Evolutionary conservation across 2,888 invertebrate genomes (phyloP).

Genomic region (Torymus aiolomorphi): DNA sequence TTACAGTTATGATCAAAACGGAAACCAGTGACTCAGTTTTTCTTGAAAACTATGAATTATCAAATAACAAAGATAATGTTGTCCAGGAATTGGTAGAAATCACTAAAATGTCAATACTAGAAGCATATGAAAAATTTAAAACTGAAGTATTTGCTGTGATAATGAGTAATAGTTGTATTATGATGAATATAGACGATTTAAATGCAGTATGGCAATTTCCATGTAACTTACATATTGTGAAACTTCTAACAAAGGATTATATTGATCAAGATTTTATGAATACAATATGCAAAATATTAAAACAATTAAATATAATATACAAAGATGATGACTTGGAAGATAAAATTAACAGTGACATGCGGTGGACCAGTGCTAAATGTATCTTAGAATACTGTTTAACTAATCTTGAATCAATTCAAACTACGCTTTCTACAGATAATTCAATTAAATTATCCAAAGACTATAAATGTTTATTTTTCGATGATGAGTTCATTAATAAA

Average conservation of each 20-base stretch:
- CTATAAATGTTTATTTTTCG: slow-evolving; percentile 48
- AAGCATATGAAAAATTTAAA: slow-evolving; percentile 53
- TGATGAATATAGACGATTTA: slow-evolving; percentile 34
- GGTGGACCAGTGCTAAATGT: slow-evolving; percentile 47
- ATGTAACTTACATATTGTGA: slow-evolving; percentile 48
- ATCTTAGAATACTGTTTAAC: slow-evolving; percentile 51
- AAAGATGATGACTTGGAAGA: slow-evolving; percentile 49
- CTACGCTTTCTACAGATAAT: slow-evolving; percentile 47
- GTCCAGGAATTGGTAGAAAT: slow-evolving; percentile 51
- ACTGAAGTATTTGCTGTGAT: slow-evolving; percentile 53
- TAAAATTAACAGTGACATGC: slow-evolving; percentile 48
- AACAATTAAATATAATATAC: slow-evolving; percentile 44
- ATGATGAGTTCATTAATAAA: slow-evolving; percentile 53
- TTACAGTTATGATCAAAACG: slow-evolving; percentile 51
- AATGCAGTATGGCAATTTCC: slow-evolving; percentile 51
- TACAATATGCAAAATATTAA: slow-evolving; percentile 53
- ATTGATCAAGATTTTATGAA: slow-evolving; percentile 52
- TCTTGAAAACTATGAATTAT: slow-evolving; percentile 53
- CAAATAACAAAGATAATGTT: slow-evolving; percentile 44
- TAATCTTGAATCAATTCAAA: slow-evolving; percentile 51
- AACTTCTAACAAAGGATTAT: slow-evolving; percentile 50
- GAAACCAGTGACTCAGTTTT: slow-evolving; percentile 52
- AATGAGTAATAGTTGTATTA: slow-evolving; percentile 44
- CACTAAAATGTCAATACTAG: slow-evolving; percentile 47
- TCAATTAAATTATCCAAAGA: slow-evolving; percentile 51